Conservation (phyloP, 92 coral and sea anemone genomes). For the Porites evermanni region DNA sequence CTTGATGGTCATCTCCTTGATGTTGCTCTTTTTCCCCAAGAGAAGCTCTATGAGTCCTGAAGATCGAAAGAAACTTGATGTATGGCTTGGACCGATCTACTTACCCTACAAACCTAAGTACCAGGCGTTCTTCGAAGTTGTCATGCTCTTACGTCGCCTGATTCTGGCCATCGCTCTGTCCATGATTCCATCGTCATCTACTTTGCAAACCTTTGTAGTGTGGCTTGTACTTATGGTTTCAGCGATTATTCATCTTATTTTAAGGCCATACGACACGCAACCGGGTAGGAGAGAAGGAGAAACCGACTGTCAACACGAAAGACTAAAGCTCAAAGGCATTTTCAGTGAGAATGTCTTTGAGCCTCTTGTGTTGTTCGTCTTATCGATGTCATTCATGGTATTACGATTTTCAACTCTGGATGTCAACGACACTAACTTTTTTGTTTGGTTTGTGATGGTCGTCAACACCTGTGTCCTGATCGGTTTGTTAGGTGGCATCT, state of each 20-base stretch:
- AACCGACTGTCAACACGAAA: neutral
- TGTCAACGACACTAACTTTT: neutral
- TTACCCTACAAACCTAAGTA: constrained; percentile 60
- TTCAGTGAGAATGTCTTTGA: constrained; percentile 61
- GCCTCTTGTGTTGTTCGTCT: constrained; percentile 46
- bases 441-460: constrained; percentile 55
- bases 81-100: constrained; percentile 70
- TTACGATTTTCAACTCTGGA: constrained; percentile 59
- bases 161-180: constrained; percentile 60
- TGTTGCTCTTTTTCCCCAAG: constrained; percentile 26
- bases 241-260: constrained; percentile 20
- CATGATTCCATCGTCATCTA: constrained; percentile 50
- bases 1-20: constrained; percentile 23
- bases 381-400: constrained; percentile 61
- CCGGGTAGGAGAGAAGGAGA: neutral
- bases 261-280: constrained; percentile 32
- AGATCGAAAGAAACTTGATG: constrained; percentile 46
- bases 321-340: neutral
- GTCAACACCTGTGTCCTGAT: constrained; percentile 38
- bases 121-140: constrained; percentile 54
- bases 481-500: constrained; percentile 5
- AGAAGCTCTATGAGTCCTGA: constrained; percentile 33
- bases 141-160: constrained; percentile 58
- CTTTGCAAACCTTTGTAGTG: constrained; percentile 56
- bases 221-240: constrained; percentile 53